Percentiles rank a stretch among this genome's conserved stretches.
Conservation (phyloP, 2,113 vertebrate genomes). For the Leiothrix lutea region DNA sequence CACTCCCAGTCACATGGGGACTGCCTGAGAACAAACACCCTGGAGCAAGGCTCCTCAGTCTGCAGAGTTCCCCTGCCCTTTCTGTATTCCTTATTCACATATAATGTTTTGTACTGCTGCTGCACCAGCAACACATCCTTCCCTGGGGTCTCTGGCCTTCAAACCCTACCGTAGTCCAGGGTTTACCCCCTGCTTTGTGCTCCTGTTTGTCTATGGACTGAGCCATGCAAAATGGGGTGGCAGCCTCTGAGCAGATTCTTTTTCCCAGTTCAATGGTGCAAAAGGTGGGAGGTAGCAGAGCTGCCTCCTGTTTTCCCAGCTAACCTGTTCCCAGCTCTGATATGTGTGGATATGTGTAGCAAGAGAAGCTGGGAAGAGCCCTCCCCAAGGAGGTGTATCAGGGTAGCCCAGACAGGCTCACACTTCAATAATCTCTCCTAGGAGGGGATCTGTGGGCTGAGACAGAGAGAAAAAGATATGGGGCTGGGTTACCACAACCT, state of each 20-base stretch:
- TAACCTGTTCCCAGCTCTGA: background rate
- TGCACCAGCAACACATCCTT: background rate
- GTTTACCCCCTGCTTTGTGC: background rate
- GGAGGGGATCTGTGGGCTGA: background rate
- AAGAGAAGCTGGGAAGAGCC: background rate
- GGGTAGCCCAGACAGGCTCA: background rate
- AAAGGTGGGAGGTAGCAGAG: background rate
- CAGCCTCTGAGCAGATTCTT: background rate
- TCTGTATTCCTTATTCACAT: background rate
- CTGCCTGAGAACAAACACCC: background rate
- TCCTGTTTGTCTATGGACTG: background rate
- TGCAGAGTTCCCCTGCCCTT: background rate
- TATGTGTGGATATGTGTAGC: background rate
- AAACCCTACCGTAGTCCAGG: background rate
- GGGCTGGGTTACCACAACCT: background rate
- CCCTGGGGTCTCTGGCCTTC: background rate
- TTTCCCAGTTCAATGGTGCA: background rate
- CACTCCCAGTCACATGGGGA: background rate
- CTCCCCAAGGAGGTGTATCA: background rate
- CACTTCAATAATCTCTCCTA: background rate
- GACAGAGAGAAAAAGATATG: background rate
- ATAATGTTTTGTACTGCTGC: background rate
- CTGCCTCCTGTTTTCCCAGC: background rate
- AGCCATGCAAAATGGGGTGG: background rate
- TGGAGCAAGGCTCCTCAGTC: background rate